Conservation (phyloP, 2,113 vertebrate genomes). For the Callaeas wilsoni region DNA sequence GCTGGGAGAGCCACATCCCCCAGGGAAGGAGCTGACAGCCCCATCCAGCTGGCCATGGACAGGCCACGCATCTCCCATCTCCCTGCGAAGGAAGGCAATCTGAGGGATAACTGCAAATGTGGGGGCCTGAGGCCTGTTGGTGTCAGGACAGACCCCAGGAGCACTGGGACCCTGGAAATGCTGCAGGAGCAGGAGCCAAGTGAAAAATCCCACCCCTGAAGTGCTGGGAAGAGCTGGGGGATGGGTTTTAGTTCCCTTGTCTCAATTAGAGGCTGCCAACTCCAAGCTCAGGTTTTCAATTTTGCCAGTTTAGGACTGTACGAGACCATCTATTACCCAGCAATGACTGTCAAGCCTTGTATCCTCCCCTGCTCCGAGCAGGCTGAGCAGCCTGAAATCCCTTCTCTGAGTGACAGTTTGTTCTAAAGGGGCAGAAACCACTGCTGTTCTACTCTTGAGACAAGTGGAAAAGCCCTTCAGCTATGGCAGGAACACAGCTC, state of each 20-base stretch:
- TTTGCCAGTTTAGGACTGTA: neutral
- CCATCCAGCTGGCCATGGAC: neutral
- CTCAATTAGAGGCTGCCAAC: neutral
- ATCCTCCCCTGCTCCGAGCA: neutral
- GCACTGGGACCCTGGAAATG: rapidly evolving
- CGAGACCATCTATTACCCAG: neutral
- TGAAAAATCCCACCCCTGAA: rapidly evolving
- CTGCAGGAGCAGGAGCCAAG: neutral
- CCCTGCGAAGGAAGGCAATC: neutral
- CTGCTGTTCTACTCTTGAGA: neutral
- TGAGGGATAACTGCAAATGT: rapidly evolving
- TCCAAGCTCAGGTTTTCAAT: neutral
- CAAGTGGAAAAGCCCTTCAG: neutral
- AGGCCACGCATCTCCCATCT: rapidly evolving
- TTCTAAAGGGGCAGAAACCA: neutral
- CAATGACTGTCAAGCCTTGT: neutral
- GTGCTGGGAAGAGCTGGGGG: neutral
- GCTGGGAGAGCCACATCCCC: neutral
- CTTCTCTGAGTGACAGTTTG: neutral
- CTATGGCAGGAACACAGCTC: neutral
- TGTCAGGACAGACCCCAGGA: neutral
- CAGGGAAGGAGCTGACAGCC: neutral
- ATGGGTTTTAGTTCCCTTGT: neutral
- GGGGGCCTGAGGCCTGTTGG: neutral
- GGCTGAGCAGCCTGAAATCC: neutral